Percentiles rank a stretch among this genome's conserved stretches.
Evolutionary conservation across 2,888 invertebrate species (phyloP).

Genomic region (Meteorus colon): DNA sequence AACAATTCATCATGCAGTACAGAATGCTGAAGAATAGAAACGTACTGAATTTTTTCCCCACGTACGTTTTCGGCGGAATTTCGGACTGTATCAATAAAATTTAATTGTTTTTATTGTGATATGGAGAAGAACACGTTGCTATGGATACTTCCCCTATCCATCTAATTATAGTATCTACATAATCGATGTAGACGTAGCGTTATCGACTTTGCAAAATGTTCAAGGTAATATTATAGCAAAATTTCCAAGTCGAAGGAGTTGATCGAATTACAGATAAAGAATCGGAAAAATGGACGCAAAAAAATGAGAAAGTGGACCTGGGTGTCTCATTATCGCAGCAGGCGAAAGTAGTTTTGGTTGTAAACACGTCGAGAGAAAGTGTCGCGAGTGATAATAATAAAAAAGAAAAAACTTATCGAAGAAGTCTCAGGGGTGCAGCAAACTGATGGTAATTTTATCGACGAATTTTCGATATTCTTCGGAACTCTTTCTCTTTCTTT

Average conservation of each 20-base stretch:
- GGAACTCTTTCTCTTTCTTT: not conserved
- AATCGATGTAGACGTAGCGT: constrained; percentile 27
- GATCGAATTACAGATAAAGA: constrained; percentile 7
- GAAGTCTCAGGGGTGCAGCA: not conserved
- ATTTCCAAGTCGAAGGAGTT: constrained; percentile 7
- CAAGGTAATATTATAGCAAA: constrained; percentile 11
- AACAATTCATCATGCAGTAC: not conserved
- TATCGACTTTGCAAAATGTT: constrained; percentile 31
- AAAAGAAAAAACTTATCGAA: constrained; percentile 51
- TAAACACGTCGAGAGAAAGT: constrained; percentile 43
- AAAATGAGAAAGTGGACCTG: constrained; percentile 35
- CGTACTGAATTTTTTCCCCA: not conserved
- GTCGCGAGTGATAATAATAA: constrained; percentile 41
- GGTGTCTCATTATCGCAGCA: constrained; percentile 39
- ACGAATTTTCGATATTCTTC: not conserved
- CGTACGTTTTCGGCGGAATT: too few relatives aligned
- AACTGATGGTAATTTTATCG: not conserved
- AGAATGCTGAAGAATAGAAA: not conserved
- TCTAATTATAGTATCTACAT: constrained; percentile 33
- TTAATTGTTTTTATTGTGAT: constrained; percentile 10
- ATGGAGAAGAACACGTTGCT: constrained; percentile 14
- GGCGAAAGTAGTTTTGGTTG: constrained; percentile 54
- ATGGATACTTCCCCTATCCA: not conserved
- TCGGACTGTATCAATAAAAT: not conserved
- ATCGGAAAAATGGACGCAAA: not conserved